phyloP scores from a whole-genome alignment of 2,797 vertebrate species.

The Tokudaia tokunoshimensis region DNA sequence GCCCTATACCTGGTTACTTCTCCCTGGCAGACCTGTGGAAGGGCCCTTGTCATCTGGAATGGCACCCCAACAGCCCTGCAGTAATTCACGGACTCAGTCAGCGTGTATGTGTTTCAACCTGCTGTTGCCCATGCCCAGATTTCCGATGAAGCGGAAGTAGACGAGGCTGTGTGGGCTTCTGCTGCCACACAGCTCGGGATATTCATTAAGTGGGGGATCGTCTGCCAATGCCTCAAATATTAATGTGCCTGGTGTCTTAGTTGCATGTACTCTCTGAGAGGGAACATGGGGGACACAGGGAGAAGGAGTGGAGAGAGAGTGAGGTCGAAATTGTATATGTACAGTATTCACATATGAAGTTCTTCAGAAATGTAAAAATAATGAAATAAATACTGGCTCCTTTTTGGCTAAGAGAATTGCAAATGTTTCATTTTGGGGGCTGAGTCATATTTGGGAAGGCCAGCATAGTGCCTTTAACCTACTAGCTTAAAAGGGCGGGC shows the following conservation, averaged over 20 bases:
- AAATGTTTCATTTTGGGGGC: neutral
- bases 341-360: neutral
- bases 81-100: slow-evolving; percentile 76
- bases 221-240: neutral
- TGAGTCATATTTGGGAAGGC: slow-evolving; percentile 50
- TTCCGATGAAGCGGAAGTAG: neutral
- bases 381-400: neutral
- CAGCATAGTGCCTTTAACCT: neutral
- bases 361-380: neutral
- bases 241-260: neutral
- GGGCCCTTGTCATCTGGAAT: slow-evolving; percentile 59
- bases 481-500: neutral
- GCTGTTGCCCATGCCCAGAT: neutral
- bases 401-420: slow-evolving; percentile 18
- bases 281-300: neutral
- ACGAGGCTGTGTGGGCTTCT: rapidly evolving
- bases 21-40: slow-evolving; percentile 42
- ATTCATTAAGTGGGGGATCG: neutral
- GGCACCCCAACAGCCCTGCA: slow-evolving; percentile 69
- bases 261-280: neutral
- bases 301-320: neutral
- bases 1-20: neutral
- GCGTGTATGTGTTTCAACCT: slow-evolving; percentile 68
- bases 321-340: neutral
- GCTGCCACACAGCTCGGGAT: neutral